Evolutionary conservation across 2,797 vertebrate genomes (phyloP).

Genomic region (Bradypus variegatus): DNA sequence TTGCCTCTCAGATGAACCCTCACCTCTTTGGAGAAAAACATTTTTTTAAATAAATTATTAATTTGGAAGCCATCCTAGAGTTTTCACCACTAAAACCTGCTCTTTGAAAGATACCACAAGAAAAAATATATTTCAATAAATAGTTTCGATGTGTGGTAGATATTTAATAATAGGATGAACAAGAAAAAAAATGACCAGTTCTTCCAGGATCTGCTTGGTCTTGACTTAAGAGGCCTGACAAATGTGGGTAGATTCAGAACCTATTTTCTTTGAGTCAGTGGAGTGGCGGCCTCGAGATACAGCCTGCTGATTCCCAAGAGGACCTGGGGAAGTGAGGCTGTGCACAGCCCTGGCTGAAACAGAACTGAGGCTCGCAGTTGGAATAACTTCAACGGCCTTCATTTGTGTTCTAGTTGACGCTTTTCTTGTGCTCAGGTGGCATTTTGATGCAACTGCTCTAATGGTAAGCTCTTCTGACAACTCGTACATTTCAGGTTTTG

Average conservation of each 20-base stretch:
- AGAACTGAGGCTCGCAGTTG: not conserved
- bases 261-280: not conserved
- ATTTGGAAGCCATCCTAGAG: not conserved
- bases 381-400: not conserved
- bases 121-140: not conserved
- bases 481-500: not conserved
- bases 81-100: not conserved
- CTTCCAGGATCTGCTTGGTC: not conserved
- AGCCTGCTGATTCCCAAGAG: not conserved
- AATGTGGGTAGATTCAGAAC: not conserved
- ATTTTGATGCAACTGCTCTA: not conserved
- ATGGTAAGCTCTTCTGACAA: not conserved
- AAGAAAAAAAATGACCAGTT: not conserved
- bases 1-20: not conserved
- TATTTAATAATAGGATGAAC: not conserved
- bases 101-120: not conserved
- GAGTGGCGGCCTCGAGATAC: not conserved
- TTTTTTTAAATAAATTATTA: not conserved
- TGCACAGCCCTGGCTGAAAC: not conserved
- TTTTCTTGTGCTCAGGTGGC: not conserved
- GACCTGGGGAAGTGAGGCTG: not conserved
- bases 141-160: not conserved
- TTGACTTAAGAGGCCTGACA: not conserved
- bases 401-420: not conserved
- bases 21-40: not conserved